Percentiles rank a stretch among this genome's conserved stretches.
phyloP scores from a whole-genome alignment of 1,140 invertebrate species.

The Drosophila jambulina region DNA sequence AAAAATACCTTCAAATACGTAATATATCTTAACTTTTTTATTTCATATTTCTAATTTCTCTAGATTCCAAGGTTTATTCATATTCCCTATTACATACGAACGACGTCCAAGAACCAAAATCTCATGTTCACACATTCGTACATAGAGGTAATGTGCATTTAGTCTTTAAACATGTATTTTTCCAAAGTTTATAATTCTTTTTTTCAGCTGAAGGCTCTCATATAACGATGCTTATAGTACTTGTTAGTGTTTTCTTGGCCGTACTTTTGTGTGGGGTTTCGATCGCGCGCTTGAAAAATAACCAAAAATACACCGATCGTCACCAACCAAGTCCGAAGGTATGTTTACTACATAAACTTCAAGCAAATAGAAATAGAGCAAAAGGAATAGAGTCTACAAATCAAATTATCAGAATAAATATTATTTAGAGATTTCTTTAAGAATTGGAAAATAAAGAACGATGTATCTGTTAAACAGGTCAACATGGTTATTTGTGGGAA shows the following conservation, averaged over 20 bases:
- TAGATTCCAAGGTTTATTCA: constrained; percentile 75
- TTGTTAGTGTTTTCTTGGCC: constrained; percentile 90
- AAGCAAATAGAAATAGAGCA: not conserved
- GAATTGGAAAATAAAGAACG: too few species aligned
- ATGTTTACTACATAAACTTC: not conserved
- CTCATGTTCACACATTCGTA: constrained; percentile 69
- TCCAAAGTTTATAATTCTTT: constrained; percentile 22
- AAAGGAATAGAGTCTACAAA: not conserved
- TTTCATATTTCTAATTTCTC: constrained; percentile 7
- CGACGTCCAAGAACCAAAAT: constrained; percentile 78
- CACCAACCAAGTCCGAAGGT: constrained; percentile 81
- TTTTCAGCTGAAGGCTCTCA: constrained; percentile 74
- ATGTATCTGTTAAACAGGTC: too few species aligned
- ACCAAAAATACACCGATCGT: constrained; percentile 70
- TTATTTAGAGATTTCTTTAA: too few species aligned
- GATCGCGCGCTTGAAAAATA: constrained; percentile 77
- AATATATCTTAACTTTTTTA: not conserved
- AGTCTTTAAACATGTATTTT: not conserved
- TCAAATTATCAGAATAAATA: too few species aligned
- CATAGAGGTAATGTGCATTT: constrained; percentile 63
- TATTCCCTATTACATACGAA: constrained; percentile 79
- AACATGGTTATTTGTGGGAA: too few species aligned
- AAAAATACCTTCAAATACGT: not conserved
- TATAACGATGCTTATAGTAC: constrained; percentile 90
- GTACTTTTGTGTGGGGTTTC: constrained; percentile 78